These are phyloP conservation scores for Chelonus insularis DNA, from an alignment of 1,140 invertebrate species.

Conservation along the genomic window DNA sequence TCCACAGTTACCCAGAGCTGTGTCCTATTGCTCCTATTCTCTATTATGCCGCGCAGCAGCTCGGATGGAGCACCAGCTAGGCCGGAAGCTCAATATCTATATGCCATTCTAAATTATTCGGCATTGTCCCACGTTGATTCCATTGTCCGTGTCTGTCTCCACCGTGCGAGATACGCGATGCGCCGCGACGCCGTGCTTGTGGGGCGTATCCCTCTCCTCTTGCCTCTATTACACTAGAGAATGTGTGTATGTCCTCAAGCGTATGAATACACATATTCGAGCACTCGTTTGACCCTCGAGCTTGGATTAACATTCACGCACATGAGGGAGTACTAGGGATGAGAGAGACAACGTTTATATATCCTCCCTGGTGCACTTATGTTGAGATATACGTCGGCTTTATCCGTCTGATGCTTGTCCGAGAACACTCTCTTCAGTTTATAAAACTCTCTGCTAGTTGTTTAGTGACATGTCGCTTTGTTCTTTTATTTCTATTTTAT, in stretches of 20 bases:
- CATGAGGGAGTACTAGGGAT: not conserved
- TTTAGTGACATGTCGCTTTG: slow-evolving; percentile 14
- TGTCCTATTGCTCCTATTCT: slow-evolving; percentile 58
- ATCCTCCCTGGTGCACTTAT: slow-evolving; percentile 5
- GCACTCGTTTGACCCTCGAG: slow-evolving; percentile 6
- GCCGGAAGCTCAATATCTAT: slow-evolving; percentile 56
- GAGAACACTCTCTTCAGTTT: not conserved
- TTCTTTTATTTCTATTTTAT: slow-evolving; percentile 4
- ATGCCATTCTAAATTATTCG: slow-evolving; percentile 57
- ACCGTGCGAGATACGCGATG: slow-evolving; percentile 51
- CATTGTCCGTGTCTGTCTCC: slow-evolving; percentile 59
- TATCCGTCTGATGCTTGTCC: slow-evolving; percentile 2
- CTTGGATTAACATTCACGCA: slow-evolving; percentile 1
- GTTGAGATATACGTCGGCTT: slow-evolving; percentile 2
- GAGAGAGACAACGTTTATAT: not conserved
- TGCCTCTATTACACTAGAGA: not conserved
- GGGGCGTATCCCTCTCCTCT: slow-evolving; percentile 23
- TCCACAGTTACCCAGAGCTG: slow-evolving; percentile 50
- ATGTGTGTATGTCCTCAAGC: slow-evolving; percentile 12
- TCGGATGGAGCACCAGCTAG: slow-evolving; percentile 28
- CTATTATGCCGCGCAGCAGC: slow-evolving; percentile 31
- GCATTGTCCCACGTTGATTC: slow-evolving; percentile 56
- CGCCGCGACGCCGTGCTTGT: slow-evolving; percentile 23
- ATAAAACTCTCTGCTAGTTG: slow-evolving; percentile 4
- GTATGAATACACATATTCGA: slow-evolving; percentile 8